A percentile compares a stretch with the other conserved stretches of the same genome.
phyloP scores from a whole-genome alignment of 2,888 invertebrate genomes.

The Nipponacmea schrenckii region DNA sequence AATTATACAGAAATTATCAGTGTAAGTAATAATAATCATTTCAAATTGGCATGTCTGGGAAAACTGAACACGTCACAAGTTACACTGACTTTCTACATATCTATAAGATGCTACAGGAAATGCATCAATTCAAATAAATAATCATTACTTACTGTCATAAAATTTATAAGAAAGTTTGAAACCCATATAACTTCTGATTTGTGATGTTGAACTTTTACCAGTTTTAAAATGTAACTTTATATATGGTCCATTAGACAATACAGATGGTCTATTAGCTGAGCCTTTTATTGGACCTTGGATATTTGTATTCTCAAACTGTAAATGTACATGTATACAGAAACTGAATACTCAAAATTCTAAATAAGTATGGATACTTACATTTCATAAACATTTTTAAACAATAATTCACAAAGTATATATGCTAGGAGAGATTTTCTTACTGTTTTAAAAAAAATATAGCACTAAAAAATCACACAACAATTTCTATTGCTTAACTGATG shows the following conservation, averaged over 20 bases:
- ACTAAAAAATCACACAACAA: too few species aligned
- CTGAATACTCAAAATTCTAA: not conserved
- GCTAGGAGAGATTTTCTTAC: too few species aligned
- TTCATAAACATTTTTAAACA: not conserved
- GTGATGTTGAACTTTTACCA: slow-evolving; percentile 26
- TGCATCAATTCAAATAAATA: too few species aligned
- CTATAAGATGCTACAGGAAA: too few species aligned
- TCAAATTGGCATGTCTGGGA: too few species aligned
- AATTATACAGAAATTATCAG: too few species aligned
- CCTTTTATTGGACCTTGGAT: slow-evolving; percentile 29
- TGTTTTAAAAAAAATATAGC: too few species aligned
- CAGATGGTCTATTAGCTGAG: slow-evolving; percentile 28
- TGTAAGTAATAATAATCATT: too few species aligned
- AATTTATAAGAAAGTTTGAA: slow-evolving; percentile 42
- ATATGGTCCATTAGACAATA: slow-evolving; percentile 31
- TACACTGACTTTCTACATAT: too few species aligned
- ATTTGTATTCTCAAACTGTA: slow-evolving; percentile 40
- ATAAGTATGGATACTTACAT: not conserved
- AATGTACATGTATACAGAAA: not conserved
- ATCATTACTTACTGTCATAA: slow-evolving; percentile 30
- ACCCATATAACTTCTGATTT: slow-evolving; percentile 33
- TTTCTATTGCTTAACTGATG: too few species aligned
- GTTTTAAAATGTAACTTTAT: slow-evolving; percentile 39
- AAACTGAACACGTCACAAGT: too few species aligned
- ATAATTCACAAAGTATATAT: not conserved